Evolutionary conservation across 2,797 vertebrate genomes (phyloP).

Genomic region (Vireo griseus): DNA sequence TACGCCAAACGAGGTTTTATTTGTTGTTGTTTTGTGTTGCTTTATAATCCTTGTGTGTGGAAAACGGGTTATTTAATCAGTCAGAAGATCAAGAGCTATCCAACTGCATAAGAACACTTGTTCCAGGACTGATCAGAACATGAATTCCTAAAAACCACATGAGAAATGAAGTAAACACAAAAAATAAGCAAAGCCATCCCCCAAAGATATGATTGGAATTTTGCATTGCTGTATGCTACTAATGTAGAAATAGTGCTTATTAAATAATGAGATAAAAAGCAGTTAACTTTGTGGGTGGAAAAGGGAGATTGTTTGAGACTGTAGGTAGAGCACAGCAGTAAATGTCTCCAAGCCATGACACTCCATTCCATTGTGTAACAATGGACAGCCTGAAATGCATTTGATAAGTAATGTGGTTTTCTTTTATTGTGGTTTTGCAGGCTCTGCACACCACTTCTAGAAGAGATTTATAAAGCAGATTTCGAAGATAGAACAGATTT

Average conservation of each 20-base stretch:
- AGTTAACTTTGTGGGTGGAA: background rate
- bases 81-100: slow-evolving; percentile 20
- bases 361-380: slow-evolving; percentile 68
- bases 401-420: background rate
- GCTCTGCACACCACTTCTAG: background rate
- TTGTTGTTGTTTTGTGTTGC: slow-evolving; percentile 34
- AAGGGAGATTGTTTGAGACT: background rate
- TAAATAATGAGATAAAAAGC: background rate
- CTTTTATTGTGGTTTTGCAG: background rate
- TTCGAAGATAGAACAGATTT: background rate
- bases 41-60: background rate
- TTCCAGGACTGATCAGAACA: background rate
- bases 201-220: background rate
- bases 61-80: slow-evolving; percentile 36
- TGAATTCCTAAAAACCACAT: background rate
- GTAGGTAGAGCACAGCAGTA: slow-evolving; percentile 43
- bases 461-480: background rate
- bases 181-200: background rate
- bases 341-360: slow-evolving; percentile 69
- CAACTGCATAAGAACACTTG: background rate
- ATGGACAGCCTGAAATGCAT: slow-evolving; percentile 55
- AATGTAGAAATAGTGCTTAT: background rate
- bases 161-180: background rate
- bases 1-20: background rate
- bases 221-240: background rate